Evolutionary conservation across 2,113 vertebrate species (phyloP).

Genomic region (Calidris pygmaea): DNA sequence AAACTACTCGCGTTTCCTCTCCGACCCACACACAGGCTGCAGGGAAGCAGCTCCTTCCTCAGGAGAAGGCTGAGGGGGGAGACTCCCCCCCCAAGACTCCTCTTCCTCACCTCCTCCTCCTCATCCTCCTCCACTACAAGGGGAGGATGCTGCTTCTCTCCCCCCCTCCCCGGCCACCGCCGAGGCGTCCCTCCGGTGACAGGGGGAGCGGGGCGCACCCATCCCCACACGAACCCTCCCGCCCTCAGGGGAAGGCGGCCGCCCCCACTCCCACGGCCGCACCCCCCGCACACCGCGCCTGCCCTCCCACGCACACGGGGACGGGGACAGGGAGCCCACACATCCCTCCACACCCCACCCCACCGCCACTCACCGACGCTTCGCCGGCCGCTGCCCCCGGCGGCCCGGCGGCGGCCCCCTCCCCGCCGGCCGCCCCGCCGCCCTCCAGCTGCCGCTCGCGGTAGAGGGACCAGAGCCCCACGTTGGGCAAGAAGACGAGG

Average conservation of each 20-base stretch:
- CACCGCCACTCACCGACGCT: background rate
- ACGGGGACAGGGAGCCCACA: background rate
- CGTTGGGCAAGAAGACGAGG: no score
- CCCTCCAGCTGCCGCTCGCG: no score
- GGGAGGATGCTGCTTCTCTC: background rate
- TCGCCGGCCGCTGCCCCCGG: background rate
- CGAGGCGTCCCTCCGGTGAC: background rate
- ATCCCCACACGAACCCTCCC: background rate
- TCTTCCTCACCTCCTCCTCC: background rate
- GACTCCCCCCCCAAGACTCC: background rate
- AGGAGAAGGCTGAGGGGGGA: background rate
- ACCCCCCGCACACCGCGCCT: no score
- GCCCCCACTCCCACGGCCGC: background rate
- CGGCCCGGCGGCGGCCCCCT: background rate
- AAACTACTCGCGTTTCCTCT: background rate
- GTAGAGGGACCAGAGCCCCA: no score
- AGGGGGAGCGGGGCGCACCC: background rate
- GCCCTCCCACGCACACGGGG: background rate
- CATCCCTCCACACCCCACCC: background rate
- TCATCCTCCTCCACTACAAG: background rate
- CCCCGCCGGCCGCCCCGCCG: no score
- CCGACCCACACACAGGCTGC: background rate
- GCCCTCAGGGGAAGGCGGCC: background rate
- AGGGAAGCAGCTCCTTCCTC: background rate
- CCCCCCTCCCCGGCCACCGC: background rate